Evolutionary conservation across 2,888 invertebrate species (phyloP).

Genomic region (Stenurella melanura): DNA sequence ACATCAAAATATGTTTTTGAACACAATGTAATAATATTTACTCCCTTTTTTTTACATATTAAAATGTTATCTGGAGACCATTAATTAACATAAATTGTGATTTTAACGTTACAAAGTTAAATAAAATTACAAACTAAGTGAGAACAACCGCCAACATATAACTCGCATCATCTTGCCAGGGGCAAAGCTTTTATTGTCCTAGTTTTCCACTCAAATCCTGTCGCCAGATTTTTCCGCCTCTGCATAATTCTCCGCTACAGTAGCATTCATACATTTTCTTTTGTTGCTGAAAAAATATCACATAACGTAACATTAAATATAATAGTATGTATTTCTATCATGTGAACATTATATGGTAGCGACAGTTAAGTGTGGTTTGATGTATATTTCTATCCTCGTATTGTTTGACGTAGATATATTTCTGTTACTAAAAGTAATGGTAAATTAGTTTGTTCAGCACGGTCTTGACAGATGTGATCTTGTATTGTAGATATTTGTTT

Average conservation of each 20-base stretch:
- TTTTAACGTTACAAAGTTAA: background rate
- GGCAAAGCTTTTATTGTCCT: background rate
- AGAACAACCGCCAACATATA: background rate
- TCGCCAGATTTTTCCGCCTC: background rate
- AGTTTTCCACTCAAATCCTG: background rate
- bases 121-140: background rate
- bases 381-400: background rate
- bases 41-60: no score
- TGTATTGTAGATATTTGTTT: conserved; percentile 25
- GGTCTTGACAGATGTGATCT: conserved; percentile 3
- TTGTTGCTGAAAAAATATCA: background rate
- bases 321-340: background rate
- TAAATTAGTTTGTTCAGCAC: conserved; percentile 15
- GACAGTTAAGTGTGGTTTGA: background rate
- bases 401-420: background rate
- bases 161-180: background rate
- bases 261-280: background rate
- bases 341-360: background rate
- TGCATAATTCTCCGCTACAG: background rate
- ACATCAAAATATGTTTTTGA: no score
- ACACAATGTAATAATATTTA: no score
- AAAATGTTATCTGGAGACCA: no score
- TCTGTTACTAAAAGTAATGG: conserved; percentile 14
- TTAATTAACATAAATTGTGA: background rate
- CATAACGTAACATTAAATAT: background rate